Evolutionary conservation across 1,140 invertebrate genomes (phyloP), one percentile per base, ranked within the genome.

Genomic region (Pseudomyrmex flavicornis): DNA sequence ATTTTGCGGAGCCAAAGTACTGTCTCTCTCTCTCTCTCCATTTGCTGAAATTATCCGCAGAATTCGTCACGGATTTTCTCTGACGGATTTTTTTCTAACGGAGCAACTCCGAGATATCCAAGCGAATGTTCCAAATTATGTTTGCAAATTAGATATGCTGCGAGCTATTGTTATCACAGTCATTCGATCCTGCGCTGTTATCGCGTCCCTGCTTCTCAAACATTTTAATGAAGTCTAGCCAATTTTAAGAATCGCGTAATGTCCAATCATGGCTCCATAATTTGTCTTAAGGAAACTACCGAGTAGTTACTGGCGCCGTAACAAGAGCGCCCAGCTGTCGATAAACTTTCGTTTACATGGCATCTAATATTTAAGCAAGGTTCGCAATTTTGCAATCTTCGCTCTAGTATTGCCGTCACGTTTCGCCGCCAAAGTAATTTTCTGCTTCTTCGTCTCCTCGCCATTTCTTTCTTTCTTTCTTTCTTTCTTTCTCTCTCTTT

Each of bases 381-480:
- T 73, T 58, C 52, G 83, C 83, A 87, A 87, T 90, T 91, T 88
- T 79, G 66, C 75, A 84, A 88, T 86, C 85, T 84, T 85, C 80
- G 65, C 65, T 85, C 85, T 54, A 66, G 82, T 82, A 90, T 89
- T 88, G 87, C 73, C 63, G 75, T 90, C 90, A 91, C 90, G 90
- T 90, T 76, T 56, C 65, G 62, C 74, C 69, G 58, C 62, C 62
- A 85, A 88, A 85, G 89, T 90, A 88, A 91, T 90, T 91, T 90
- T 89, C 88, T 89, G 72, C 59, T 15, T 50, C 82, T 54, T 54
- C 54, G 50, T 61, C 22, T 35, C 48, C 35, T 46, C 44, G n/a
- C 20, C 48, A 20, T 62, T 10, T 46, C 10, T 63, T n/a, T 82
- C 35, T 44, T 52, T 70, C 46, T 65, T n/a, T 54, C 66, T 48